Base-by-base conservation (phyloP, 2,888 invertebrate genomes). In the Tetramorium bicarinatum region DNA sequence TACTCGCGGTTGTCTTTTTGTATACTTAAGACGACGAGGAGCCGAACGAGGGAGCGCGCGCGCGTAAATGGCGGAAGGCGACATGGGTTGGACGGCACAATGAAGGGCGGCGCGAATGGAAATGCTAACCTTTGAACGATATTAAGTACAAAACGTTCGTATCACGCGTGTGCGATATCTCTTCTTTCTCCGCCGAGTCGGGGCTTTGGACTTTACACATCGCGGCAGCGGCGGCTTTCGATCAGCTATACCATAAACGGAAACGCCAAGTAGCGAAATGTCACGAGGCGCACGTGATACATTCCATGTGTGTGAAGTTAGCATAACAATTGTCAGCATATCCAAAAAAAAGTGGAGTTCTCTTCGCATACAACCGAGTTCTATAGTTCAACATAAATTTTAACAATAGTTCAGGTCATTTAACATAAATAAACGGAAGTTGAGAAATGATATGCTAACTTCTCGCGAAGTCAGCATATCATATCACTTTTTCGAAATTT, bases 91-190 rank as follows among this genome's bases (percentile, higher is more conserved):
- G 62, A 52, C 56, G 77, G 15, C 29, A 44, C 47, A 4, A 11
- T 44, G 69, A 69, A 69, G 79, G 79, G 71, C 79, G 72, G 34
- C 69, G 47, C 59, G 59, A 79, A 71, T 71, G 79, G 79, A 59
- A 79, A 71, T 59, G 59, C 59, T 79, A 71, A 79, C 59, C 71
- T 79, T 79, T 71, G 79, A 59, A 79, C 71, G 71, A 79, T 47
- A 59, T 44, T 11, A 52, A 76, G 25, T 38, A 38, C 52, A 15
- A 3, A 44, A 21, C 41, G 44, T 38, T 59, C 71, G 34, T 52
- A 76, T 64, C 66, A 52, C 44, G 25, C 6, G 15, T 29, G 44
- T 13, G n/a, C 21, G 56, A n/a, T 59, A 69, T 79, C 41, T 56
- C 18, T 8, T 7, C 18, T 13, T 8, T 21, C 34, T 21, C 29